A percentile compares a stretch with the other conserved stretches of the same genome.
phyloP scores from a whole-genome alignment of 2,888 invertebrate genomes.

The Thalpophila matura region DNA sequence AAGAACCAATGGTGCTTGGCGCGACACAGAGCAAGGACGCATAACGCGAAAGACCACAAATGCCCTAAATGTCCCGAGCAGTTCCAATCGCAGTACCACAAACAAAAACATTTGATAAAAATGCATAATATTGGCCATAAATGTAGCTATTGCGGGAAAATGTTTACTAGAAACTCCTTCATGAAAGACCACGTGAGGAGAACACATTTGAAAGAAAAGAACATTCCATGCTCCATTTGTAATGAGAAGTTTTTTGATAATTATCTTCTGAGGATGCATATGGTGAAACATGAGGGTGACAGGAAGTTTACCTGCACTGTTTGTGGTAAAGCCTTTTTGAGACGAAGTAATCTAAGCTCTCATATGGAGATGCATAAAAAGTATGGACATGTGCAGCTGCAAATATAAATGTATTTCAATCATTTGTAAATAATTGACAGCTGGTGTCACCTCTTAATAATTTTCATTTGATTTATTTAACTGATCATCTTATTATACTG shows the following conservation, averaged over 20 bases:
- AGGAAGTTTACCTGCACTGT: slow-evolving; percentile 89
- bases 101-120: slow-evolving; percentile 88
- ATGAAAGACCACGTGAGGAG: slow-evolving; percentile 85
- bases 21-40: slow-evolving; percentile 81
- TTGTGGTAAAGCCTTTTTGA: slow-evolving; percentile 90
- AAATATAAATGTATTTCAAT: slow-evolving; percentile 22
- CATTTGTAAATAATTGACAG: neutral
- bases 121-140: slow-evolving; percentile 85
- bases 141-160: slow-evolving; percentile 80
- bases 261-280: slow-evolving; percentile 83
- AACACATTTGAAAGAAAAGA: slow-evolving; percentile 87
- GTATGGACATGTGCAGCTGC: slow-evolving; percentile 75
- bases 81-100: slow-evolving; percentile 89
- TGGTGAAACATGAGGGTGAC: slow-evolving; percentile 89
- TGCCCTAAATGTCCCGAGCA: slow-evolving; percentile 82
- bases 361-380: slow-evolving; percentile 90
- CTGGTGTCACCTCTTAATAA: no score
- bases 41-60: slow-evolving; percentile 83
- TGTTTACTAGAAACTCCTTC: slow-evolving; percentile 86
- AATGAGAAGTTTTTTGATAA: slow-evolving; percentile 85
- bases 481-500: no score
- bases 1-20: slow-evolving; percentile 83
- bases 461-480: no score
- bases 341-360: slow-evolving; percentile 90
- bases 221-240: slow-evolving; percentile 83